These are phyloP conservation scores for Chaetogeoica ovagalla DNA, from an alignment of 2,888 invertebrate genomes.

Conservation along the genomic window DNA sequence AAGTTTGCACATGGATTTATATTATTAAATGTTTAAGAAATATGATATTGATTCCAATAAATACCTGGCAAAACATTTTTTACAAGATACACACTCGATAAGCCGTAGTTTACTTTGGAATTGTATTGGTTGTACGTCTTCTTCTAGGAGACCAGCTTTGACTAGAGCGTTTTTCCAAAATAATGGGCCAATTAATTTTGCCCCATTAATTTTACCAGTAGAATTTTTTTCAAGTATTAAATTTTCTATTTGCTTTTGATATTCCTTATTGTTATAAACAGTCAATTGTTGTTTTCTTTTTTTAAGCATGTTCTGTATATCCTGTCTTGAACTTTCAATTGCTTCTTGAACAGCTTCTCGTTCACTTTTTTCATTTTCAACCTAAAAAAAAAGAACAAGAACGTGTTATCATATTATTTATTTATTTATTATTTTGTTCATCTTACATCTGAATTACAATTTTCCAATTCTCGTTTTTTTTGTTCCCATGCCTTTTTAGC, in stretches of 20 bases:
- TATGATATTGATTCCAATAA: not conserved
- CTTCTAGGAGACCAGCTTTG: constrained; percentile 42
- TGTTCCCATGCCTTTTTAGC: constrained; percentile 50
- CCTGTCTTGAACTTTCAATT: constrained; percentile 41
- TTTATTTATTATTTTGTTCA: not conserved
- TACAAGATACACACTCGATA: constrained; percentile 40
- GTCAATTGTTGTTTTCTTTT: constrained; percentile 40
- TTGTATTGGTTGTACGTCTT: constrained; percentile 35
- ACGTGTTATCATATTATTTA: not conserved
- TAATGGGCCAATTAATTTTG: constrained; percentile 45
- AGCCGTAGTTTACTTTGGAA: constrained; percentile 38
- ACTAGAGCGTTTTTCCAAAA: constrained; percentile 50
- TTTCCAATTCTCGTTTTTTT: constrained; percentile 39
- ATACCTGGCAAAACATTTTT: constrained; percentile 49
- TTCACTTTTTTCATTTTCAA: constrained; percentile 43
- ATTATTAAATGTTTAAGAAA: too few species aligned
- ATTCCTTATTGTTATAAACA: constrained; percentile 40
- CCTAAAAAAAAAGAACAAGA: constrained; percentile 19
- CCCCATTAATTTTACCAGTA: constrained; percentile 23
- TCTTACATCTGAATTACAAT: constrained; percentile 28
- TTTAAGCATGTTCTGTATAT: constrained; percentile 49
- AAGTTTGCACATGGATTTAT: too few species aligned
- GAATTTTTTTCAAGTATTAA: constrained; percentile 25
- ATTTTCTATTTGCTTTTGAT: constrained; percentile 28
- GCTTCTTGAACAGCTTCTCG: constrained; percentile 45